phyloP scores from a whole-genome alignment of 2,888 invertebrate genomes.

The Eugnorisma glareosa region DNA sequence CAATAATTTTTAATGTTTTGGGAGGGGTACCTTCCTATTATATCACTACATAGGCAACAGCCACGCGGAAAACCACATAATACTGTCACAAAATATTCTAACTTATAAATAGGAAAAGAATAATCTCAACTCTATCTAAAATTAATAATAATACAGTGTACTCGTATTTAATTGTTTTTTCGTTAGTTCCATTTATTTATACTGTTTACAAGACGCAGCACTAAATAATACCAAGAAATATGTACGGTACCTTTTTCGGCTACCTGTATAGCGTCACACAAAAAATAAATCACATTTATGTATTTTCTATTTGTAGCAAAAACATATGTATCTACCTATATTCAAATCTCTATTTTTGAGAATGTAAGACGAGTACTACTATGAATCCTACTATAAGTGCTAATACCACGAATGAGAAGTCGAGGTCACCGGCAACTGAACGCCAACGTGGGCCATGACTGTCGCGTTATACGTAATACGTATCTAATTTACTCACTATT shows the following conservation, averaged over 20 bases:
- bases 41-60: not conserved
- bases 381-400: slow-evolving; percentile 2
- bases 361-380: not conserved
- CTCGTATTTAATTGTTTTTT: no score
- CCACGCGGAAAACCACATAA: not conserved
- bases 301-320: not conserved
- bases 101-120: not conserved
- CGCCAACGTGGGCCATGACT: slow-evolving; percentile 48
- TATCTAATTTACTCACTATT: slow-evolving; percentile 62
- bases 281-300: not conserved
- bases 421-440: slow-evolving; percentile 62
- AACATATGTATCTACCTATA: not conserved
- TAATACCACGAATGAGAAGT: slow-evolving; percentile 47
- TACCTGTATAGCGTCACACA: not conserved
- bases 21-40: not conserved
- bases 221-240: not conserved
- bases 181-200: not conserved
- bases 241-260: not conserved
- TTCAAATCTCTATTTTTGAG: not conserved
- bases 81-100: not conserved
- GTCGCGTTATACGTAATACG: slow-evolving; percentile 38
- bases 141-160: not conserved
- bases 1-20: no score
- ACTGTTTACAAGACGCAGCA: not conserved
- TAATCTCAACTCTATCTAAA: not conserved